phyloP scores from a whole-genome alignment of 2,113 vertebrate species.

The Larimichthys crocea region DNA sequence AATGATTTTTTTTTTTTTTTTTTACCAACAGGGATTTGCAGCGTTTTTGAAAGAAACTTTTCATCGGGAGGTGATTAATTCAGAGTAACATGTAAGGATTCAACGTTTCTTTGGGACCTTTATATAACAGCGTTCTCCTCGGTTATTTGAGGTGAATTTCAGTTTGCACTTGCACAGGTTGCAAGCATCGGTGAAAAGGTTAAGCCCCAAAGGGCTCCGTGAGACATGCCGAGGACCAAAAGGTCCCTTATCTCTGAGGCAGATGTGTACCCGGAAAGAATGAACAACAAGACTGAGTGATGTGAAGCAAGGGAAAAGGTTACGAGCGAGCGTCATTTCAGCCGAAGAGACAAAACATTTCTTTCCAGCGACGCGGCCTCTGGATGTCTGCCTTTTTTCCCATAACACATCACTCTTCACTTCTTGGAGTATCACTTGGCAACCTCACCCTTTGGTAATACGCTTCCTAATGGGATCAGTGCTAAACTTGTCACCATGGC shows the following conservation, averaged over 20 bases:
- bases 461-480: slow-evolving; percentile 41
- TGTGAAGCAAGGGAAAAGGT: slow-evolving; percentile 59
- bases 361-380: slow-evolving; percentile 12
- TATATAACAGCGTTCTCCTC: slow-evolving; percentile 8
- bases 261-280: slow-evolving; percentile 60
- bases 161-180: slow-evolving; percentile 17
- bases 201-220: slow-evolving; percentile 28
- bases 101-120: slow-evolving; percentile 21
- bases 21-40: slow-evolving; percentile 5
- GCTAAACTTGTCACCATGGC: slow-evolving; percentile 33
- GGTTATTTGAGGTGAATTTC: slow-evolving; percentile 23
- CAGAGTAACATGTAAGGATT: background rate
- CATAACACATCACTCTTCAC: slow-evolving; percentile 35
- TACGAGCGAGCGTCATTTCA: slow-evolving; percentile 34
- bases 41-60: slow-evolving; percentile 9
- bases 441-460: slow-evolving; percentile 13
- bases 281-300: slow-evolving; percentile 61
- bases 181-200: slow-evolving; percentile 56
- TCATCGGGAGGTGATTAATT: slow-evolving; percentile 20
- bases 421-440: slow-evolving; percentile 35
- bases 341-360: slow-evolving; percentile 67
- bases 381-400: slow-evolving; percentile 41
- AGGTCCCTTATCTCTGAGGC: slow-evolving; percentile 63
- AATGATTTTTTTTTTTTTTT: background rate
- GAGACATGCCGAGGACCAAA: slow-evolving; percentile 31